Evolutionary conservation across 2,888 invertebrate species (phyloP).

Genomic region (Hofmannophila pseudospretella): DNA sequence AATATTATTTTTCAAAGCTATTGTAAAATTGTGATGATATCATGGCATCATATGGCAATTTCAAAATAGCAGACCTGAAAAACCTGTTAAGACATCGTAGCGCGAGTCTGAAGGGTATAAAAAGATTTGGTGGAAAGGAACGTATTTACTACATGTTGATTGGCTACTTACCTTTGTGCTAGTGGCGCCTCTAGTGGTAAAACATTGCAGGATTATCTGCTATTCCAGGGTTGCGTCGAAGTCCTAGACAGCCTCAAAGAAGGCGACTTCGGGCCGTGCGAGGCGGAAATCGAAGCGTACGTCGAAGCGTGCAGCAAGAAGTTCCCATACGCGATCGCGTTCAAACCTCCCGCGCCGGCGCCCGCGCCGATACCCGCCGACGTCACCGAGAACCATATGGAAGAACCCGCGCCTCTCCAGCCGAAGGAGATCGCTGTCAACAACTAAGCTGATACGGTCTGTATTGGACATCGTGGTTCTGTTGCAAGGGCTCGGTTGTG

Average conservation of each 20-base stretch:
- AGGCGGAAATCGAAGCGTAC: constrained; percentile 82
- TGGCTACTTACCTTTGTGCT: too few relatives aligned
- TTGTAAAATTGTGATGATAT: too few relatives aligned
- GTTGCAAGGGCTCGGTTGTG: constrained; percentile 1
- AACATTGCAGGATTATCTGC: too few relatives aligned
- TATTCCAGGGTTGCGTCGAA: constrained; percentile 87
- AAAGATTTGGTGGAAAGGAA: too few relatives aligned
- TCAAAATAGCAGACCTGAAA: too few relatives aligned
- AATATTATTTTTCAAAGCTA: too few relatives aligned
- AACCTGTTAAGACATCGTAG: too few relatives aligned
- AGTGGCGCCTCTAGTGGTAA: too few relatives aligned
- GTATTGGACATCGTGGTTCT: neutral
- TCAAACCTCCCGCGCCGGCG: constrained; percentile 67
- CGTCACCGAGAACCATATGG: constrained; percentile 13
- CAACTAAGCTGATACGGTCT: constrained; percentile 32
- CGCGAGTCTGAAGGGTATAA: too few relatives aligned
- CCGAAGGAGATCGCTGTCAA: constrained; percentile 42
- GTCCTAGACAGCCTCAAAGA: constrained; percentile 86
- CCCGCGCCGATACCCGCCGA: constrained; percentile 25
- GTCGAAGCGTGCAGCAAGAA: constrained; percentile 83
- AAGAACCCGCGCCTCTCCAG: constrained; percentile 27
- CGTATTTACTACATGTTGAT: too few relatives aligned
- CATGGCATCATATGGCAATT: too few relatives aligned
- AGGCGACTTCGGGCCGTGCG: constrained; percentile 89
- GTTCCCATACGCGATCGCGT: constrained; percentile 89